These are phyloP conservation scores for Hanleya hanleyi DNA, from an alignment of 2,888 invertebrate species.

Conservation along the genomic window DNA sequence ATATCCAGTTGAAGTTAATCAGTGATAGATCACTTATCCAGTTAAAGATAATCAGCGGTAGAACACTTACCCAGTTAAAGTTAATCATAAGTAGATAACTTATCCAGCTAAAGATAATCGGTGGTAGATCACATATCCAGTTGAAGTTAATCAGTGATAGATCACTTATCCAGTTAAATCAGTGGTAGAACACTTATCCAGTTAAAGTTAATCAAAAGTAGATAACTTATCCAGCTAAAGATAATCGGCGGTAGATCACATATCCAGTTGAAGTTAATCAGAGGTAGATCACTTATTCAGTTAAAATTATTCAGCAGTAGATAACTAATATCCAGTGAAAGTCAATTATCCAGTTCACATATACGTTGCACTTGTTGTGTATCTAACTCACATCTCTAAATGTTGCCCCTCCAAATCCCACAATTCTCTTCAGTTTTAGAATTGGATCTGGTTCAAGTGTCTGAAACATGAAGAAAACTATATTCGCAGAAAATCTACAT, in stretches of 20 bases:
- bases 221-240: no score
- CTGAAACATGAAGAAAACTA: slow-evolving; percentile 35
- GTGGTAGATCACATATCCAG: no score
- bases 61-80: background rate
- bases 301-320: background rate
- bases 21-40: no score
- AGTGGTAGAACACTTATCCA: no score
- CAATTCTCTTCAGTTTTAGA: slow-evolving; percentile 64
- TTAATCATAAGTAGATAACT: no score
- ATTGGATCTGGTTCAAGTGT: slow-evolving; percentile 70
- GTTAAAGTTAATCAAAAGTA: no score
- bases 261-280: background rate
- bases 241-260: no score
- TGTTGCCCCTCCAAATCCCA: slow-evolving; percentile 70
- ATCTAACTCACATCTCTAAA: slow-evolving; percentile 63
- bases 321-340: background rate
- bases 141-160: no score
- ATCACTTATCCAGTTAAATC: background rate
- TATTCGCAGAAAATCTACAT: no score
- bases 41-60: background rate
- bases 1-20: background rate
- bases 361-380: background rate
- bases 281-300: no score
- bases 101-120: no score
- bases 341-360: background rate